Evolutionary conservation across 2,797 vertebrate genomes (phyloP).

Genomic region (Echiichthys vipera): DNA sequence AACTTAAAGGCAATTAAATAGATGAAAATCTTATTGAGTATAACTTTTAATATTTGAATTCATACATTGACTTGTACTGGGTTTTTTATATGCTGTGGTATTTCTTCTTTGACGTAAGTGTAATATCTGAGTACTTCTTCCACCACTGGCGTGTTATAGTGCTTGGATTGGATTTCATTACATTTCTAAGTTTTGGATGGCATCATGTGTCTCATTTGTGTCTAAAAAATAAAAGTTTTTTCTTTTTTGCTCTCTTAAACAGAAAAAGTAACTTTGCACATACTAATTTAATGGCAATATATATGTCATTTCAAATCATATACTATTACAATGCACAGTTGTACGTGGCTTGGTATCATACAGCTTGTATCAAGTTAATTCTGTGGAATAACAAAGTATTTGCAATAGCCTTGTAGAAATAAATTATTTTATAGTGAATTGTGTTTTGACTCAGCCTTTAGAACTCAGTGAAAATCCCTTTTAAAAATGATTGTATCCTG

Average conservation of each 20-base stretch:
- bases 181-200: neutral
- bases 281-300: constrained; percentile 14
- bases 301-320: constrained; percentile 28
- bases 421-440: constrained; percentile 49
- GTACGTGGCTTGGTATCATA: constrained; percentile 28
- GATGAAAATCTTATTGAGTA: too few relatives aligned
- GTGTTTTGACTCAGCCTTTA: constrained; percentile 62
- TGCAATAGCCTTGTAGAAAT: constrained; percentile 42
- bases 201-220: constrained; percentile 5
- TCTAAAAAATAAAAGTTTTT: constrained; percentile 1
- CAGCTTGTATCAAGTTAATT: constrained; percentile 39
- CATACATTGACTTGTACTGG: too few relatives aligned
- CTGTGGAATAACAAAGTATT: constrained; percentile 42
- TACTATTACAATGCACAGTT: neutral
- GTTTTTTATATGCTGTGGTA: too few relatives aligned
- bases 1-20: too few relatives aligned
- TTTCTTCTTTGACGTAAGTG: too few relatives aligned
- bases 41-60: too few relatives aligned
- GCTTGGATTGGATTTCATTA: constrained; percentile 8
- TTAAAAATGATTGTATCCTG: constrained; percentile 69
- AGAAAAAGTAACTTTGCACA: constrained; percentile 13
- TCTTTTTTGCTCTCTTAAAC: neutral
- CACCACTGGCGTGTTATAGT: constrained; percentile 10
- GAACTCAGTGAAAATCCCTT: constrained; percentile 71
- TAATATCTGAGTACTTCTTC: neutral